Evolutionary conservation across 92 coral and sea anemone species (phyloP).

Genomic region (Heliopora coerulea): DNA sequence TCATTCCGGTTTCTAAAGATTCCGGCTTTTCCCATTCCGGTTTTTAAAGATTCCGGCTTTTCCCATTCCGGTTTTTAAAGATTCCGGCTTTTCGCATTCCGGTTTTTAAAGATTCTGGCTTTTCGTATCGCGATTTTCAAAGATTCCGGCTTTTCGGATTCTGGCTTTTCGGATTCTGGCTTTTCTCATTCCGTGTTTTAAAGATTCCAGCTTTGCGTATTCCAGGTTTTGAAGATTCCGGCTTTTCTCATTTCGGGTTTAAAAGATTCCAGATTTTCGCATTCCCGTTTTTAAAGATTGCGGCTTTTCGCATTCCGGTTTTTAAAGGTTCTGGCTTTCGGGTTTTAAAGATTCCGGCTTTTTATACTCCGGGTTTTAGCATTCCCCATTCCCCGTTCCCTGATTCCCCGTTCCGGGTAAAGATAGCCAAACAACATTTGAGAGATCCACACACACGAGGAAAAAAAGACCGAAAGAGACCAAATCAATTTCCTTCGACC

Average conservation of each 20-base stretch:
- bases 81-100: conserved; percentile 9
- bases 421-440: no score
- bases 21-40: conserved; percentile 14
- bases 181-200: neutral
- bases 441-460: no score
- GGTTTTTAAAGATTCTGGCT: conserved; percentile 14
- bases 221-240: conserved; percentile 27
- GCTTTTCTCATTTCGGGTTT: no score
- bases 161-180: neutral
- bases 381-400: neutral
- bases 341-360: conserved; percentile 19
- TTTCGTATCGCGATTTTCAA: neutral
- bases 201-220: conserved; percentile 5
- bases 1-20: conserved; percentile 20
- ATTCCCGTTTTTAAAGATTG: conserved; percentile 20
- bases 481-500: no score
- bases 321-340: conserved; percentile 1
- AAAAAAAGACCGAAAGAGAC: no score
- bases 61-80: conserved; percentile 14
- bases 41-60: conserved; percentile 29
- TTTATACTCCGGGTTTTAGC: neutral
- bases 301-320: conserved; percentile 17
- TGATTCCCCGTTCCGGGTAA: conserved; percentile 14
- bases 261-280: neutral
- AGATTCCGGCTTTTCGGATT: conserved; percentile 1